Evolutionary conservation across 2,888 invertebrate species (phyloP).

Genomic region (Cenopis cana): DNA sequence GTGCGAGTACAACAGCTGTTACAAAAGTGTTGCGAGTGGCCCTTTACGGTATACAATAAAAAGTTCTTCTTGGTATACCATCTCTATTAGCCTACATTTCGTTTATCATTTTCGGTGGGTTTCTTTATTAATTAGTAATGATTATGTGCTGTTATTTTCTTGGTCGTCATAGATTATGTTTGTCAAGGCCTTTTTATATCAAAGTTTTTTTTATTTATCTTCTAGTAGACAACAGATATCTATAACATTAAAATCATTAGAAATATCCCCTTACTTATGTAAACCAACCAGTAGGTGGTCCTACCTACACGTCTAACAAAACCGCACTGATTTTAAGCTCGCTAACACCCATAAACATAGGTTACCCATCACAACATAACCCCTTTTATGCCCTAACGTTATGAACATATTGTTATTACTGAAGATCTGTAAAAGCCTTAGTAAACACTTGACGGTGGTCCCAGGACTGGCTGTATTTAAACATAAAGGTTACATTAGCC

Average conservation of each 20-base stretch:
- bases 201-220: too few relatives aligned
- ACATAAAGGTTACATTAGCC: slow-evolving; percentile 74
- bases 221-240: too few relatives aligned
- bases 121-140: too few relatives aligned
- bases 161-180: too few relatives aligned
- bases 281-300: slow-evolving; percentile 40
- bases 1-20: too few relatives aligned
- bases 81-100: too few relatives aligned
- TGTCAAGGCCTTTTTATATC: too few relatives aligned
- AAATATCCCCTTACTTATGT: background rate
- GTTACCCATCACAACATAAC: slow-evolving; percentile 21
- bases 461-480: slow-evolving; percentile 56
- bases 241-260: background rate
- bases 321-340: slow-evolving; percentile 40
- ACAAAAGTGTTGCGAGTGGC: too few relatives aligned
- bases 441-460: slow-evolving; percentile 81
- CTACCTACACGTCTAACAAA: slow-evolving; percentile 29
- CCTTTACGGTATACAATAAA: too few relatives aligned
- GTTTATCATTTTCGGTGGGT: too few relatives aligned
- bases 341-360: slow-evolving; percentile 39
- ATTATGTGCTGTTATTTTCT: too few relatives aligned
- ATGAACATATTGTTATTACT: slow-evolving; percentile 43
- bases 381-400: slow-evolving; percentile 42
- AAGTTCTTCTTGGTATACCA: too few relatives aligned
- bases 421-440: slow-evolving; percentile 57